A percentile compares a stretch with the other conserved stretches of the same genome.
Evolutionary conservation across 2,888 invertebrate genomes (phyloP).

Genomic region (Isoperla grammatica): DNA sequence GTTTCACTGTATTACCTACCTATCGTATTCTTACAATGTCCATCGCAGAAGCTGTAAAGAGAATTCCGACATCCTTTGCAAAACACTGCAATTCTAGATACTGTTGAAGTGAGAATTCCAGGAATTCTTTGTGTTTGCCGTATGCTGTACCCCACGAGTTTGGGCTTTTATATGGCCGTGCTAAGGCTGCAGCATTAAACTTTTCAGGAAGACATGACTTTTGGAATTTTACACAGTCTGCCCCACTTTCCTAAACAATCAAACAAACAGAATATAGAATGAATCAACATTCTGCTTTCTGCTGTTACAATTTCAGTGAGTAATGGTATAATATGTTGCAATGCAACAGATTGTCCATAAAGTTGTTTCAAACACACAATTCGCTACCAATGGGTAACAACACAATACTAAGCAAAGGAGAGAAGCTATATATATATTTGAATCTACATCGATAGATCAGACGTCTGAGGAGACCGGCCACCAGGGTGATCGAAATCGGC

Average conservation of each 20-base stretch:
- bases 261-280: slow-evolving; percentile 26
- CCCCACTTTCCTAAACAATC: slow-evolving; percentile 59
- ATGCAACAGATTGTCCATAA: no score
- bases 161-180: slow-evolving; percentile 53
- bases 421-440: no score
- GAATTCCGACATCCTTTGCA: slow-evolving; percentile 53
- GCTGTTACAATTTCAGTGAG: no score
- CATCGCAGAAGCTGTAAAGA: slow-evolving; percentile 78
- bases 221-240: slow-evolving; percentile 80
- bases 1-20: no score
- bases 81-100: slow-evolving; percentile 59
- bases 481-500: no score
- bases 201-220: slow-evolving; percentile 66
- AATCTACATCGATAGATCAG: no score
- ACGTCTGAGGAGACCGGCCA: no score
- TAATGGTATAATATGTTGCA: no score
- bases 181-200: slow-evolving; percentile 62
- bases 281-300: no score
- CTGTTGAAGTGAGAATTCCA: slow-evolving; percentile 66
- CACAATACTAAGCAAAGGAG: no score
- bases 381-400: no score
- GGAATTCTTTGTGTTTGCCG: slow-evolving; percentile 66
- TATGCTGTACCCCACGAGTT: slow-evolving; percentile 77
- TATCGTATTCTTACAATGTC: slow-evolving; percentile 66
- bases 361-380: no score